Conservation (phyloP, 2,888 invertebrate genomes). For the Acanthococcus lagerstroemiae region DNA sequence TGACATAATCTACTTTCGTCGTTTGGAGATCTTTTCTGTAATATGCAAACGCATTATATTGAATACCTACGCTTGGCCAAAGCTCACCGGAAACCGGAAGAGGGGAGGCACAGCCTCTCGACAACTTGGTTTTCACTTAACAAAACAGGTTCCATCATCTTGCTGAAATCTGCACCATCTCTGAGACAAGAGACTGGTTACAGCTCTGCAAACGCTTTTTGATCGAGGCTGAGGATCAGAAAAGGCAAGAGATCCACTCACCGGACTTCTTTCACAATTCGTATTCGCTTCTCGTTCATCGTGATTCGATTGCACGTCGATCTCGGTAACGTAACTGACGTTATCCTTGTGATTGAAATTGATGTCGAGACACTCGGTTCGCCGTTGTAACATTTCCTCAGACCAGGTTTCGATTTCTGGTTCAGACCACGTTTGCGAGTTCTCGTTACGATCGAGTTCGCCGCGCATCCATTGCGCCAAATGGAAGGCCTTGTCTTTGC, state of each 20-base stretch:
- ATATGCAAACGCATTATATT: too few relatives aligned
- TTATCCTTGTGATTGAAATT: constrained; percentile 35
- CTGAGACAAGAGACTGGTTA: too few relatives aligned
- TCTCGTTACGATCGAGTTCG: constrained; percentile 48
- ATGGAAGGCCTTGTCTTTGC: constrained; percentile 62
- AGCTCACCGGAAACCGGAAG: too few relatives aligned
- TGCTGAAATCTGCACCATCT: too few relatives aligned
- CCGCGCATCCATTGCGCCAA: constrained; percentile 73
- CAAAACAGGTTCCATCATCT: too few relatives aligned
- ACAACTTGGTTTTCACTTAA: too few relatives aligned
- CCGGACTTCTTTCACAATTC: constrained; percentile 3
- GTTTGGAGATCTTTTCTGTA: neutral
- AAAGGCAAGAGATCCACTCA: neutral
- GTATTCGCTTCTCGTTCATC: neutral
- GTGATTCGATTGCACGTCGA: constrained; percentile 3
- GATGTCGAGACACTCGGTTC: constrained; percentile 36
- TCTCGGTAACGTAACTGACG: constrained; percentile 16
- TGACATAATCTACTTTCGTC: constrained; percentile 6
- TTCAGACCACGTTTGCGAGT: neutral
- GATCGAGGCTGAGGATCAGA: too few relatives aligned
- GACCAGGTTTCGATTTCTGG: constrained; percentile 15
- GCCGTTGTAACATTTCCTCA: constrained; percentile 27
- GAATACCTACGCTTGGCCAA: too few relatives aligned
- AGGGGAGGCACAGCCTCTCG: too few relatives aligned
- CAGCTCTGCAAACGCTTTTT: too few relatives aligned